Conservation (phyloP, 2,888 invertebrate genomes). For the Megalurothrips usitatus region DNA sequence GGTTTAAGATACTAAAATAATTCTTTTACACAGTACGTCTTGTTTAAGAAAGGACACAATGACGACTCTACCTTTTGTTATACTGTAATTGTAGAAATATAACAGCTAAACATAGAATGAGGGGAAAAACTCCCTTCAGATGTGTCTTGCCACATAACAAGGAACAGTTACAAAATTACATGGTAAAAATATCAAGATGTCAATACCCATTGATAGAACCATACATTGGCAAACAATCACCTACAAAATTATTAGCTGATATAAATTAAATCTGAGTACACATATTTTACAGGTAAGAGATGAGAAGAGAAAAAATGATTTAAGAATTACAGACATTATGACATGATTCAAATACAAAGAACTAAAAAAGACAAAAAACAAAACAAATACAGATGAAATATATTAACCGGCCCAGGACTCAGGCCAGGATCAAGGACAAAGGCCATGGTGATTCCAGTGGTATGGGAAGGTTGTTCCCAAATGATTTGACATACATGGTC, state of each 20-base stretch:
- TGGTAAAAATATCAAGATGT: not conserved
- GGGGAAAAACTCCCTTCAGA: not conserved
- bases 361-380: too few species aligned
- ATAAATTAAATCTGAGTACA: not conserved
- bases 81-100: not conserved
- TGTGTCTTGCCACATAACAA: not conserved
- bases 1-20: not conserved
- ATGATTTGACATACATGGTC: not conserved
- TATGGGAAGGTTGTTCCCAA: not conserved
- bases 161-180: not conserved
- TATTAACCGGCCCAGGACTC: too few species aligned
- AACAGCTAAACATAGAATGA: not conserved
- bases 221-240: not conserved
- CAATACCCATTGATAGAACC: not conserved
- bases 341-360: not conserved
- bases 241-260: not conserved
- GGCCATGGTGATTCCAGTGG: not conserved
- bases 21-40: not conserved
- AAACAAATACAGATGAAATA: too few species aligned
- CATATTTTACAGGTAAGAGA: not conserved
- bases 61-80: not conserved
- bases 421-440: not conserved
- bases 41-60: not conserved
- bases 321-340: not conserved
- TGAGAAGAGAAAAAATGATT: not conserved